Conservation (phyloP, 2,113 vertebrate genomes). For the Lamprologus speciosus region DNA sequence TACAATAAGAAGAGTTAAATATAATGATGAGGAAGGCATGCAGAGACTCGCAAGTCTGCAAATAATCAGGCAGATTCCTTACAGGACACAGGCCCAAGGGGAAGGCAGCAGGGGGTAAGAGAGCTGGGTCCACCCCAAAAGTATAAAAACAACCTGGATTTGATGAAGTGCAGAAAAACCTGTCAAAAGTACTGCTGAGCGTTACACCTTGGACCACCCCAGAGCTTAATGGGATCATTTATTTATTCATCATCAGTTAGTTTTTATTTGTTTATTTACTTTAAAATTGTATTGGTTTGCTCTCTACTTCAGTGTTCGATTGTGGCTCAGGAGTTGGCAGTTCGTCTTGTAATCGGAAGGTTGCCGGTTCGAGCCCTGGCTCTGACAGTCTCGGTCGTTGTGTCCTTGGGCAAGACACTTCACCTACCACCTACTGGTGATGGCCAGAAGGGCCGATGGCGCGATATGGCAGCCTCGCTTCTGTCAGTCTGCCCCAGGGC, state of each 20-base stretch:
- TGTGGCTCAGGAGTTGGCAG: rapidly evolving
- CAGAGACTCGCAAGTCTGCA: background rate
- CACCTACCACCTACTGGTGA: rapidly evolving
- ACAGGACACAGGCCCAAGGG: background rate
- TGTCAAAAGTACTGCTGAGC: background rate
- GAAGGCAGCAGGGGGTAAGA: background rate
- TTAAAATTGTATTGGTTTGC: background rate
- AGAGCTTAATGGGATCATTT: background rate
- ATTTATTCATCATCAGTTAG: background rate
- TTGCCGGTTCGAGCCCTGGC: too few relatives aligned
- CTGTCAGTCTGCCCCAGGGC: too few relatives aligned
- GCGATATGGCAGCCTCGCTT: rapidly evolving
- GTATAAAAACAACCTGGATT: background rate
- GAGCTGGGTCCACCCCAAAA: background rate
- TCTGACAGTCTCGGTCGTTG: too few relatives aligned
- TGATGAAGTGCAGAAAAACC: background rate
- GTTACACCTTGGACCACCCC: background rate
- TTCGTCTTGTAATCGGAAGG: too few relatives aligned
- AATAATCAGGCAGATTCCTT: background rate
- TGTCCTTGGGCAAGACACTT: too few relatives aligned
- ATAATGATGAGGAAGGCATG: background rate
- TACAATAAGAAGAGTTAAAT: background rate
- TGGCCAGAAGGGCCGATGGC: too few relatives aligned
- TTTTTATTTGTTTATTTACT: background rate
- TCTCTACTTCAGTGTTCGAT: background rate